Conservation (phyloP, 2,113 vertebrate genomes). For the Synodontis membranacea region DNA sequence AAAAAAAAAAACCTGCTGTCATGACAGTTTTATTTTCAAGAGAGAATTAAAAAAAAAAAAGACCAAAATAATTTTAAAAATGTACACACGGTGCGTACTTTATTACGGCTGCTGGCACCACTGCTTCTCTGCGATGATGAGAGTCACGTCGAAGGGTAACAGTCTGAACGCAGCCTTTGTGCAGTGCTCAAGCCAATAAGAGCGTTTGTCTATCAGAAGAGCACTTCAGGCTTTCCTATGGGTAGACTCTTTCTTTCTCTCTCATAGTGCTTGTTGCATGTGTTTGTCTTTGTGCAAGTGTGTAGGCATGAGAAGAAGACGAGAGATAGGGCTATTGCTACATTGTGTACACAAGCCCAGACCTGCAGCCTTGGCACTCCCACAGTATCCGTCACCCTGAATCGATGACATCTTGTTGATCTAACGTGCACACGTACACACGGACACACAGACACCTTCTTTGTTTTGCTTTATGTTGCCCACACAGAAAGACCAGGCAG, state of each 20-base stretch:
- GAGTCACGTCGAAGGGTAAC: not conserved
- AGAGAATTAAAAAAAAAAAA: too few species aligned
- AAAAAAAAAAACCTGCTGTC: too few species aligned
- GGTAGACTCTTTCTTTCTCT: not conserved
- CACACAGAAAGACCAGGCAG: conserved; percentile 1
- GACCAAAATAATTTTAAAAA: too few species aligned
- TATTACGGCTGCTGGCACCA: too few species aligned
- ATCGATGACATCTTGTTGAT: conserved; percentile 43
- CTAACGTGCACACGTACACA: not conserved
- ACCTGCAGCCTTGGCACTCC: conserved; percentile 53
- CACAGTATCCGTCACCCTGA: conserved; percentile 23
- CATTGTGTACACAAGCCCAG: conserved; percentile 43
- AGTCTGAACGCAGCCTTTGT: not conserved
- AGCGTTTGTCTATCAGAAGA: not conserved
- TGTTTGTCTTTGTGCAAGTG: conserved; percentile 19
- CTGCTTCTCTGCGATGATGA: not conserved
- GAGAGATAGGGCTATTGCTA: conserved; percentile 7
- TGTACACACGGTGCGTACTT: too few species aligned
- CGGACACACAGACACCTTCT: conserved; percentile 18
- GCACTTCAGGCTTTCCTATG: not conserved
- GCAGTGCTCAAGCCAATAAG: not conserved
- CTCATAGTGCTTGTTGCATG: conserved; percentile 12
- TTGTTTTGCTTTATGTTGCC: not conserved
- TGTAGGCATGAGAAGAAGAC: conserved; percentile 21
- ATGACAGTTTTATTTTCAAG: too few species aligned